These are phyloP conservation scores for Neodiprion pinetum DNA, from an alignment of 1,140 invertebrate genomes.

Conservation along the genomic window DNA sequence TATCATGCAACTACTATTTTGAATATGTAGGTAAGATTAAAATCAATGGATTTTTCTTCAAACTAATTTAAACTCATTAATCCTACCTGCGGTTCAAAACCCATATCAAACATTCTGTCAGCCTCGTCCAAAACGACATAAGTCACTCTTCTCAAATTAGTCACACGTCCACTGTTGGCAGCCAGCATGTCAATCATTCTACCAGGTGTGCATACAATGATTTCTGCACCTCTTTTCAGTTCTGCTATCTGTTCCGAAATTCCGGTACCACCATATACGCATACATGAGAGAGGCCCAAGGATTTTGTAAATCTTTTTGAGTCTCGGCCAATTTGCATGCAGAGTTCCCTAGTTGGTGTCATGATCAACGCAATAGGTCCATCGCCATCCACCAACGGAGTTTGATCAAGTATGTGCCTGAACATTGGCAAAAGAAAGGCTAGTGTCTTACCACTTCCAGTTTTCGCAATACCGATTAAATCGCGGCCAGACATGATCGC, in stretches of 20 bases:
- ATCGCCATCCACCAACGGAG: constrained; percentile 91
- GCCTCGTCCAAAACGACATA: constrained; percentile 99
- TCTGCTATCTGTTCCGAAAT: constrained; percentile 98
- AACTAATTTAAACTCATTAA: constrained; percentile 21
- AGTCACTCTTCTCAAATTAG: constrained; percentile 93
- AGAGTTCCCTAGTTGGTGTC: constrained; percentile 97
- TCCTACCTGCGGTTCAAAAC: constrained; percentile 95
- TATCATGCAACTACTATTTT: neutral
- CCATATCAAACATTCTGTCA: constrained; percentile 99
- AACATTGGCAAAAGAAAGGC: constrained; percentile 99
- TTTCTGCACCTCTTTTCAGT: constrained; percentile 96
- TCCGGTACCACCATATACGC: constrained; percentile 98
- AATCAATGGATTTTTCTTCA: neutral
- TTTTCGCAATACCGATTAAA: constrained; percentile 99
- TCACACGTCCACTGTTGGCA: constrained; percentile 96
- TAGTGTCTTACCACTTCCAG: constrained; percentile 98
- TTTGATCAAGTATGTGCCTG: constrained; percentile 95
- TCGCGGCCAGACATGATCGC: constrained; percentile 98
- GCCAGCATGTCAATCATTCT: constrained; percentile 99
- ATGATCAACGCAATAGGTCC: constrained; percentile 97
- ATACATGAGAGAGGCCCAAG: constrained; percentile 86
- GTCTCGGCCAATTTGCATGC: constrained; percentile 98
- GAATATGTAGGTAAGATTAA: neutral
- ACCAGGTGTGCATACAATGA: constrained; percentile 98
- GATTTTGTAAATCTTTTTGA: constrained; percentile 95